Conservation (phyloP, 2,888 invertebrate genomes). For the Auanema freiburgensis region DNA sequence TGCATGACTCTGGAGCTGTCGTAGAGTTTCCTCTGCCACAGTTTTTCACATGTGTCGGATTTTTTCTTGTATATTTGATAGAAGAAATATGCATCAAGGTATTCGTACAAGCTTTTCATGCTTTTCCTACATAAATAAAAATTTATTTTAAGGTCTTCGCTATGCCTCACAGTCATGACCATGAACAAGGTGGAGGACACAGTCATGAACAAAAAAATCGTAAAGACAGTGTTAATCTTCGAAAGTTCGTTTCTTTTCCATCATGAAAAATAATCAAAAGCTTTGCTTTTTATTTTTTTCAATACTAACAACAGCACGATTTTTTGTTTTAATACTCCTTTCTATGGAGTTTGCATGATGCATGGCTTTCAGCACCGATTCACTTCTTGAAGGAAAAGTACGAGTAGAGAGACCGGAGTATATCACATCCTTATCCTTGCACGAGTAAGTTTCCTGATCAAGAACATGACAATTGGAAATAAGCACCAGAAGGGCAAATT, state of each 20-base stretch:
- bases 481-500: too few species aligned
- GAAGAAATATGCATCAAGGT: conserved; percentile 46
- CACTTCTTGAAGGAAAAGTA: conserved; percentile 6
- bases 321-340: neutral
- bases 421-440: too few species aligned
- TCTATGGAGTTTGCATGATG: neutral
- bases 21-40: conserved; percentile 55
- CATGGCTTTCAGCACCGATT: conserved; percentile 17
- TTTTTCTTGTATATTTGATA: conserved; percentile 62
- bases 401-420: neutral
- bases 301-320: neutral
- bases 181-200: conserved; percentile 21
- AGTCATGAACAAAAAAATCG: conserved; percentile 20
- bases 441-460: too few species aligned
- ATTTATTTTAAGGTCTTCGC: conserved; percentile 42
- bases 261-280: neutral
- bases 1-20: conserved; percentile 1
- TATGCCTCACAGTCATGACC: conserved; percentile 39
- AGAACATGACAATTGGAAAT: too few species aligned
- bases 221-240: conserved; percentile 13
- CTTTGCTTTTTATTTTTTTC: conserved; percentile 2
- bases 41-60: conserved; percentile 59
- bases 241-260: conserved; percentile 14
- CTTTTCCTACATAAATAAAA: neutral
- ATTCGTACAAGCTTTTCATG: neutral